Evolutionary conservation across 1,140 invertebrate genomes (phyloP).

Genomic region (Neotoxoptera formosana): DNA sequence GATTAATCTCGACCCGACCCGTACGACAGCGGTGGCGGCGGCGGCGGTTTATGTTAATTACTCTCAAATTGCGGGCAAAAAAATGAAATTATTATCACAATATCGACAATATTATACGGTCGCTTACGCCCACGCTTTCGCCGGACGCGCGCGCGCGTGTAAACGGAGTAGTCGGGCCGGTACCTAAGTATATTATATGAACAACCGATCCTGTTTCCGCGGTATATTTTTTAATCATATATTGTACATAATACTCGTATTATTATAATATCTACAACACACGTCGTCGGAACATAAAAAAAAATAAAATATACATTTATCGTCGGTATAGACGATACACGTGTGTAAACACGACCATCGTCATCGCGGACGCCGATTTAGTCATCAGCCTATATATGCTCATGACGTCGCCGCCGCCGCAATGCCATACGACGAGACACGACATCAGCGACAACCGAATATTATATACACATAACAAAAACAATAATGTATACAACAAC

Average conservation of each 20-base stretch:
- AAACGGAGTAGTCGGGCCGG: neutral
- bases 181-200: neutral
- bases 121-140: neutral
- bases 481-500: neutral
- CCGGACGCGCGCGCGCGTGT: neutral
- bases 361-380: slow-evolving; percentile 15
- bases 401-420: no score
- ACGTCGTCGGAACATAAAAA: neutral
- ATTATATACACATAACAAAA: no score
- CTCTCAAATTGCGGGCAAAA: neutral
- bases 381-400: neutral
- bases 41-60: slow-evolving; percentile 19
- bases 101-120: neutral
- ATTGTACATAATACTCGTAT: neutral
- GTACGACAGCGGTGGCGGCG: neutral
- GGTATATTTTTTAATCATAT: neutral
- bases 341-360: slow-evolving; percentile 30
- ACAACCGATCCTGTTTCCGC: neutral
- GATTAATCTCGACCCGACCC: slow-evolving; percentile 22
- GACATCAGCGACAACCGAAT: no score
- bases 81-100: neutral
- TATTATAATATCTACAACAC: neutral
- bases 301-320: no score
- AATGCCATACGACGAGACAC: no score
- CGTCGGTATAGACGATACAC: neutral